These are phyloP conservation scores for Phengaris arion DNA, from an alignment of 2,888 invertebrate species.

Conservation along the genomic window DNA sequence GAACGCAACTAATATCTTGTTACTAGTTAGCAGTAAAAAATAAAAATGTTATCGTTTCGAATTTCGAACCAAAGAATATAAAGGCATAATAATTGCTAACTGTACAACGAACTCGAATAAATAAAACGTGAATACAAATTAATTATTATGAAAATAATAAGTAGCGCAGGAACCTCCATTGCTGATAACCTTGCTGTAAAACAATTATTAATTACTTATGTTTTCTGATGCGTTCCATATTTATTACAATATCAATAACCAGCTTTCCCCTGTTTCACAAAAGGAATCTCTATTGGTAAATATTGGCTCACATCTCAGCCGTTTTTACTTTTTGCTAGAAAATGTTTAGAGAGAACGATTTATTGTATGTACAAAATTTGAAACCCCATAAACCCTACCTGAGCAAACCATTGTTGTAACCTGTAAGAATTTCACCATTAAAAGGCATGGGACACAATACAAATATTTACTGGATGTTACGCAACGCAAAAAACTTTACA, in stretches of 20 bases:
- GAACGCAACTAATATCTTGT: neutral
- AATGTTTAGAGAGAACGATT: neutral
- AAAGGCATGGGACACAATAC: slow-evolving; percentile 7
- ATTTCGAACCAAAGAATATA: neutral
- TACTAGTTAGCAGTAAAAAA: slow-evolving; percentile 1
- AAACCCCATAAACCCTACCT: neutral
- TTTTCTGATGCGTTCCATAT: slow-evolving; percentile 15
- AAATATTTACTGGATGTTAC: slow-evolving; percentile 3
- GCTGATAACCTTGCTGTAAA: neutral
- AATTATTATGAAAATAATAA: neutral
- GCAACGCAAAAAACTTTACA: slow-evolving; percentile 12
- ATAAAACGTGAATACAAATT: neutral
- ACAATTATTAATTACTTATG: neutral
- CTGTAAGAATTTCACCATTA: neutral
- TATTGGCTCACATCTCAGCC: neutral
- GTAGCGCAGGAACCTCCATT: neutral
- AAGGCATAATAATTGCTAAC: neutral
- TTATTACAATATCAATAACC: neutral
- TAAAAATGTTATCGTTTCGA: neutral
- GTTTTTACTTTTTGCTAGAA: neutral
- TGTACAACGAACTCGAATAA: neutral
- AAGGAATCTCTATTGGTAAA: neutral
- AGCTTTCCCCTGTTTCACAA: neutral
- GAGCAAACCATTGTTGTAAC: neutral
- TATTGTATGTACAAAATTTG: neutral